phyloP scores from a whole-genome alignment of 1,140 invertebrate species.

The Wasmannia auropunctata region DNA sequence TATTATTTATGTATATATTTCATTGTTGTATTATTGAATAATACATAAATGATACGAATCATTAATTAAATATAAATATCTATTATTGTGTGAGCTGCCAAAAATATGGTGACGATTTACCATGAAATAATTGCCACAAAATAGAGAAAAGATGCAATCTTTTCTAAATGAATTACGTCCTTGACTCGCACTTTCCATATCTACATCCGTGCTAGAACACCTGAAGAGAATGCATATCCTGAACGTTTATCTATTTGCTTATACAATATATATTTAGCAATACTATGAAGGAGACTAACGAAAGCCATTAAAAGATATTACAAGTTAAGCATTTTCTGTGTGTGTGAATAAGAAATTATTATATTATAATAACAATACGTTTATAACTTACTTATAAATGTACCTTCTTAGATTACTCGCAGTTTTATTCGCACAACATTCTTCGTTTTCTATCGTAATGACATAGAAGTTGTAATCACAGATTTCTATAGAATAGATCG shows the following conservation, averaged over 20 bases:
- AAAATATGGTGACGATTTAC: neutral
- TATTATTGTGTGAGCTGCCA: neutral
- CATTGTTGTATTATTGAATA: neutral
- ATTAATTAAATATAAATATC: neutral
- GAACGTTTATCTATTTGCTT: constrained; percentile 54
- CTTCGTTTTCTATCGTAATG: constrained; percentile 23
- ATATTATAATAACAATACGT: neutral
- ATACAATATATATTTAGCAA: constrained; percentile 2
- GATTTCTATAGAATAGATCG: too few species aligned
- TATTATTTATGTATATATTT: neutral
- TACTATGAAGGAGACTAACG: constrained; percentile 25
- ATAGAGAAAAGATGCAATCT: constrained; percentile 69
- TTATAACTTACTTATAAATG: neutral
- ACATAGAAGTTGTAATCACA: constrained; percentile 4
- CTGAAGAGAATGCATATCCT: constrained; percentile 76
- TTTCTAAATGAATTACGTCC: constrained; percentile 75
- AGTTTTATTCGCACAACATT: neutral
- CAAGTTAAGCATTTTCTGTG: neutral
- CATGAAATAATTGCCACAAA: neutral
- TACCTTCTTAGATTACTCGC: neutral
- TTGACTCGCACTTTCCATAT: constrained; percentile 74
- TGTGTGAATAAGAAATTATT: neutral
- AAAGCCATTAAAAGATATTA: neutral
- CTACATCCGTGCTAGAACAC: constrained; percentile 68
- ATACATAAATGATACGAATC: neutral